A percentile compares a stretch with the other conserved stretches of the same genome.
Evolutionary conservation across 2,797 vertebrate genomes (phyloP).

Genomic region (Choloepus didactylus): DNA sequence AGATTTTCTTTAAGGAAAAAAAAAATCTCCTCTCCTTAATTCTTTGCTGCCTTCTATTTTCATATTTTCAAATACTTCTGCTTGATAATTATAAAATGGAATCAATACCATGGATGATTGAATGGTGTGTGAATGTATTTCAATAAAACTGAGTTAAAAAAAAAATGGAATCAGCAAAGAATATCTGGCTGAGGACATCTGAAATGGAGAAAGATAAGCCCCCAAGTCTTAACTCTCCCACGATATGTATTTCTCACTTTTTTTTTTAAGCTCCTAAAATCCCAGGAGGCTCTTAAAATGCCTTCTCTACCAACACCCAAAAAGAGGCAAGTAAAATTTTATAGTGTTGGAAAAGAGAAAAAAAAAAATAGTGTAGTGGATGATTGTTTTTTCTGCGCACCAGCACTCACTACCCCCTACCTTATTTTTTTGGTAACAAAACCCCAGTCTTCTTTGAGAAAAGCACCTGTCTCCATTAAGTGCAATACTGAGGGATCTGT

Average conservation of each 20-base stretch:
- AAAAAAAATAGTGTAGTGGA: background rate
- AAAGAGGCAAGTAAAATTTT: background rate
- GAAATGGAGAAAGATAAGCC: background rate
- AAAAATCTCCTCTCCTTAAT: constrained; percentile 4
- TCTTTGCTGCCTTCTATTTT: constrained; percentile 54
- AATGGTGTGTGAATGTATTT: too few species aligned
- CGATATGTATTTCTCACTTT: background rate
- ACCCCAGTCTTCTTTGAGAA: background rate
- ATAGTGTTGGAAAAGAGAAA: background rate
- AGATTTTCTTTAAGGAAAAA: background rate
- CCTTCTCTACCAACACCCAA: background rate
- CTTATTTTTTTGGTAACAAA: background rate
- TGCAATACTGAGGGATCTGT: background rate
- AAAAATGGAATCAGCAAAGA: constrained; percentile 42
- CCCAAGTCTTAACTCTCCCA: background rate
- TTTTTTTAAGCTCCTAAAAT: constrained; percentile 61
- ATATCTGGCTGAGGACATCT: constrained; percentile 20
- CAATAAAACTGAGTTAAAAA: too few species aligned
- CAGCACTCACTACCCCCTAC: accelerated
- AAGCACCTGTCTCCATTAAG: background rate
- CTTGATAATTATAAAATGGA: constrained; percentile 31
- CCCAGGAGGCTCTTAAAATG: background rate
- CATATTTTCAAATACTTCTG: background rate
- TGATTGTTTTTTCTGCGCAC: background rate
- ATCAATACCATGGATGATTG: too few species aligned